A percentile compares a stretch with the other conserved stretches of the same genome.
Conservation (phyloP, 1,140 invertebrate genomes). For the Penaeus vannamei region DNA sequence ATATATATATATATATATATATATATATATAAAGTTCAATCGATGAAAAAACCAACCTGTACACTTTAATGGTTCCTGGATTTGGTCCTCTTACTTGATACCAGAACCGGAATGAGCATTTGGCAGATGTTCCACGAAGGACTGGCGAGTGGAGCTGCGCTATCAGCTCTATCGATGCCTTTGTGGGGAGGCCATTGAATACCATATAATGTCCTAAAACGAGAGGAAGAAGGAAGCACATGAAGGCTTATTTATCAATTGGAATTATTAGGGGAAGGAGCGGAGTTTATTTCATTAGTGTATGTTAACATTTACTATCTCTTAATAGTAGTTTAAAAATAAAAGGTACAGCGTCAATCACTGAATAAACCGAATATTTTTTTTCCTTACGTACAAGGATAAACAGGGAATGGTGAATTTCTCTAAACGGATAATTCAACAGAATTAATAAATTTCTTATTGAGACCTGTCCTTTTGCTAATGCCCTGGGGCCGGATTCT, state of each 20-base stretch:
- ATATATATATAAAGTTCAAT: not conserved
- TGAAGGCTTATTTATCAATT: too few relatives aligned
- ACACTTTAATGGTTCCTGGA: slow-evolving; percentile 45
- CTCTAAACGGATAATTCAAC: too few relatives aligned
- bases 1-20: not conserved
- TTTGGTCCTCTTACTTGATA: slow-evolving; percentile 39
- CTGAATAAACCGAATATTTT: too few relatives aligned
- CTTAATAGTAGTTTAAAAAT: too few relatives aligned
- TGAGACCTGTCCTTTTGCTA: too few relatives aligned
- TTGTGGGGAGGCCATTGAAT: slow-evolving; percentile 6
- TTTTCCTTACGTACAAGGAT: too few relatives aligned
- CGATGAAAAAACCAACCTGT: slow-evolving; percentile 45
- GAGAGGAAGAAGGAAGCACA: not conserved
- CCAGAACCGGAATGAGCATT: slow-evolving; percentile 58
- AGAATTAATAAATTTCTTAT: too few relatives aligned
- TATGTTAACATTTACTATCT: too few relatives aligned
- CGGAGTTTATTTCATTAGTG: too few relatives aligned
- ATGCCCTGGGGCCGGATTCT: too few relatives aligned
- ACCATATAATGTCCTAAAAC: slow-evolving; percentile 33
- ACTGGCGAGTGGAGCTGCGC: slow-evolving; percentile 39
- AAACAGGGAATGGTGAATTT: too few relatives aligned
- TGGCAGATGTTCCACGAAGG: not conserved
- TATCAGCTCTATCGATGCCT: not conserved
- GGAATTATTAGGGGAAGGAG: not conserved
- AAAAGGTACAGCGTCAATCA: too few relatives aligned